Evolutionary conservation across 2,113 vertebrate species (phyloP).

Genomic region (Cranoglanis bouderius): DNA sequence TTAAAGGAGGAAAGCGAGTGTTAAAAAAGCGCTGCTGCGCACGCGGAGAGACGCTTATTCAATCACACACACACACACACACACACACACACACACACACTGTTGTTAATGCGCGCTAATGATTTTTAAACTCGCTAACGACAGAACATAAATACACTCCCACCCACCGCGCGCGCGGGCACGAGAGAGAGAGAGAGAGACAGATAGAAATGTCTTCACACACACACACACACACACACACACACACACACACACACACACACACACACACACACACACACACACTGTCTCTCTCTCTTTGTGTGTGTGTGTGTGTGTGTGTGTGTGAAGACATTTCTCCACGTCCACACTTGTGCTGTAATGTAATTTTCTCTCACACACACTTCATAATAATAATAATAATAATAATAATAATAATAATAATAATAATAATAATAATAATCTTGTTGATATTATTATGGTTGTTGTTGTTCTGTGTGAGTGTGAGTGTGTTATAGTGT

Average conservation of each 20-base stretch:
- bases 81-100: slow-evolving; percentile 20
- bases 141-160: slow-evolving; percentile 20
- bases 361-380: not conserved
- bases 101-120: slow-evolving; percentile 16
- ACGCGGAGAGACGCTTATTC: not conserved
- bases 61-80: not conserved
- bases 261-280: not conserved
- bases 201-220: not conserved
- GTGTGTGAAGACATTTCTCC: not conserved
- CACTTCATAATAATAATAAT: not conserved
- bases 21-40: not conserved
- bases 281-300: not conserved
- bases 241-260: not conserved
- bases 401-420: not conserved
- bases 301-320: not conserved
- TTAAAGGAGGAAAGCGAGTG: not conserved
- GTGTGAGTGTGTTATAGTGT: not conserved
- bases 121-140: slow-evolving; percentile 30
- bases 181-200: not conserved
- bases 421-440: not conserved
- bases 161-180: not conserved
- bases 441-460: not conserved
- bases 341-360: not conserved
- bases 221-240: not conserved
- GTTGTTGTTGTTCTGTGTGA: not conserved